These are phyloP conservation scores for Athalia cordata DNA, from an alignment of 2,888 invertebrate species.

Conservation along the genomic window DNA sequence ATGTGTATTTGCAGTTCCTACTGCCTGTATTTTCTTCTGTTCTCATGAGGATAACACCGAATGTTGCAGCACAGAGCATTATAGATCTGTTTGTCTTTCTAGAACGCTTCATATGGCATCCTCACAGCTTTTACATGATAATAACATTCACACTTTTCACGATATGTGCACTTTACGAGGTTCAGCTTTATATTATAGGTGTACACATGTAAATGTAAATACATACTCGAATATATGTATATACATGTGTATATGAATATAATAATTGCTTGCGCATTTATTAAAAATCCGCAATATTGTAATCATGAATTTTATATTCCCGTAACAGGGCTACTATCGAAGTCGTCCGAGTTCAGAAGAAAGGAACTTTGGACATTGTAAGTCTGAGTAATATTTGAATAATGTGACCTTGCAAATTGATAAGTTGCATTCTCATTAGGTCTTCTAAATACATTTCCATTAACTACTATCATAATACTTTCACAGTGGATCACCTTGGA, in stretches of 20 bases:
- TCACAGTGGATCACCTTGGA: constrained; percentile 95
- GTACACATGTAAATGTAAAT: too few species aligned
- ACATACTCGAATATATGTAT: too few species aligned
- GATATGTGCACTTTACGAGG: too few species aligned
- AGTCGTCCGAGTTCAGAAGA: constrained; percentile 81
- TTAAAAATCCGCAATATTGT: neutral
- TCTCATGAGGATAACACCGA: constrained; percentile 3
- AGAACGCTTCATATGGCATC: constrained; percentile 38
- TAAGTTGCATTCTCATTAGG: constrained; percentile 46
- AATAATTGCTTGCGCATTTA: neutral
- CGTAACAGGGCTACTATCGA: constrained; percentile 82
- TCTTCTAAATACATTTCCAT: constrained; percentile 59
- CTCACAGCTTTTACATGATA: constrained; percentile 48
- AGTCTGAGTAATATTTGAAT: constrained; percentile 64
- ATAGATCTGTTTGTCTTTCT: neutral
- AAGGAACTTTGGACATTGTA: constrained; percentile 84
- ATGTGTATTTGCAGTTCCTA: neutral
- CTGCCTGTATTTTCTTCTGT: neutral
- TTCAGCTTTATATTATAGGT: too few species aligned
- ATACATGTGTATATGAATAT: too few species aligned
- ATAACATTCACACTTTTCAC: constrained; percentile 42
- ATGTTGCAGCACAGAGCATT: neutral
- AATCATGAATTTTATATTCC: neutral
- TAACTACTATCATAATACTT: constrained; percentile 50
- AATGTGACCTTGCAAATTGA: neutral